A percentile compares a stretch with the other conserved stretches of the same genome.
Evolutionary conservation across 2,797 vertebrate species (phyloP).

Genomic region (Antennarius maculatus): DNA sequence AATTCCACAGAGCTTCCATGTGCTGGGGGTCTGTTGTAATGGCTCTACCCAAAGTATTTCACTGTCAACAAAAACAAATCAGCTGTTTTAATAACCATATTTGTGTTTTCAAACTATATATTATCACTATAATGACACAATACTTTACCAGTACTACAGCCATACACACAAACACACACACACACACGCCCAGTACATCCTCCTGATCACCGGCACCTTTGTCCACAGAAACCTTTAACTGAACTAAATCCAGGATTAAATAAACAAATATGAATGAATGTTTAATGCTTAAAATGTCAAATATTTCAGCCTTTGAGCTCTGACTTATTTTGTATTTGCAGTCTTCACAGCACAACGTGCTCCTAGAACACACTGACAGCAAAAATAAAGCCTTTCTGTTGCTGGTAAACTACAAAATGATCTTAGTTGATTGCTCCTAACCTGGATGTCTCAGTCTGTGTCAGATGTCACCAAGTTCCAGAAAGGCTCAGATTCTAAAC

Average conservation of each 20-base stretch:
- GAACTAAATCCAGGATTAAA: too few species aligned
- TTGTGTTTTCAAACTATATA: neutral
- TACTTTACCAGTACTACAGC: neutral
- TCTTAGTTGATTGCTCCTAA: conserved; percentile 4
- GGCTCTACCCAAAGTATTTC: neutral
- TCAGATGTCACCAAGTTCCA: conserved; percentile 34
- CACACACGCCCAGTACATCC: neutral
- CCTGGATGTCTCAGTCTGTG: conserved; percentile 6
- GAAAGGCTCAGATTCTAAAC: conserved; percentile 27
- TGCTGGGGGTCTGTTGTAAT: conserved; percentile 11
- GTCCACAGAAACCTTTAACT: neutral
- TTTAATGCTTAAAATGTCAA: neutral
- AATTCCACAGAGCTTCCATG: conserved; percentile 3
- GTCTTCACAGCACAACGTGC: neutral
- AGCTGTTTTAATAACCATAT: neutral
- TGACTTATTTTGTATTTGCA: conserved; percentile 15
- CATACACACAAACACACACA: too few species aligned
- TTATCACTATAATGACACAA: neutral
- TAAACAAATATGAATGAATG: neutral
- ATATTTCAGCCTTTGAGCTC: neutral
- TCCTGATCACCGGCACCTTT: neutral
- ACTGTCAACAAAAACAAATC: neutral
- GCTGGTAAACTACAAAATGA: neutral
- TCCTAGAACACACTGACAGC: neutral
- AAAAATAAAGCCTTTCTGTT: conserved; percentile 9